Evolutionary conservation across 1,140 invertebrate genomes (phyloP), one percentile per base, ranked within the genome.

Genomic region (Drosophila trapezifrons): DNA sequence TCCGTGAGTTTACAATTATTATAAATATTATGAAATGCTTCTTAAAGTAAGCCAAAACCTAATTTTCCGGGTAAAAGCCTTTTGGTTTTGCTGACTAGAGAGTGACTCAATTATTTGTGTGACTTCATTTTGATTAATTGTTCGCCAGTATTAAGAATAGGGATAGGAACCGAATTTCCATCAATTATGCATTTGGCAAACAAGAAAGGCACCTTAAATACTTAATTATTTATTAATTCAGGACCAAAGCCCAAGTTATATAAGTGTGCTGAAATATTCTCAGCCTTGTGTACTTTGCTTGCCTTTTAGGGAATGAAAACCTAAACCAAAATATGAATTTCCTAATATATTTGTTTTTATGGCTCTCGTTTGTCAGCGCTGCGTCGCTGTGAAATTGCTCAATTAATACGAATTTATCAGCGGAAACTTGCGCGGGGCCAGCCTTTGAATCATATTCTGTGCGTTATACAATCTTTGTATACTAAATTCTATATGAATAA

Each of bases 1-100:
- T 99, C 93, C 95, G 98, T 99, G 93, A 98, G 97, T 98, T 91
- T 38, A 18, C 29, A 27, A 12, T 46, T 37, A 7, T 17, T 35
- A 4, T 10, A 6, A 20, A 18, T 10, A 20, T 12, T 45, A 25
- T 10, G 4, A 17, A 17, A 22, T 8, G 13, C 12, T 8, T n/a
- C 6, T 15, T 15, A n/a, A 25, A 12, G 17, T 8, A 7, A 47
- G 46, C 0, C 4, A 12, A 17, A 18, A 51, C 9, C 3, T 18
- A 1, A 12, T 6, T 38, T 56, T 27, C 5, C 3, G 6, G n/a
- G 32, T 52, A 52, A 52, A 52, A 18, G 5, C 2, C 3, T 6
- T 5, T 13, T 13, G 27, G 32, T 52, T 38, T n/a, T 13, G 7
- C 17, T 22, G 51, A 15, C 29, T 32, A 32, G 18, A 43, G 46